Evolutionary conservation across 2,113 vertebrate species (phyloP).

Genomic region (Pontoporia blainvillei): DNA sequence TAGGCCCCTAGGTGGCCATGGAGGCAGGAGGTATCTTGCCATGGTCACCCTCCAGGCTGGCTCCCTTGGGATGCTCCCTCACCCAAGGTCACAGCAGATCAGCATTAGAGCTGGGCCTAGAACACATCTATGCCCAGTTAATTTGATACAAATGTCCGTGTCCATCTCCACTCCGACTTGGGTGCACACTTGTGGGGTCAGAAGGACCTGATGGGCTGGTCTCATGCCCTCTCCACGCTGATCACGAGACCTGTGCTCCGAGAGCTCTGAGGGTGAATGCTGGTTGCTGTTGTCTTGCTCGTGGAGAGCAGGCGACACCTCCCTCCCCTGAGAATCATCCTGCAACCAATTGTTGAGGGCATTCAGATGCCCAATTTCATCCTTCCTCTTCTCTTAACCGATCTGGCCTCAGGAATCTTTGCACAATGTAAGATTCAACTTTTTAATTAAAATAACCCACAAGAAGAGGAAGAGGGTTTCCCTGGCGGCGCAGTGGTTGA

Average conservation of each 20-base stretch:
- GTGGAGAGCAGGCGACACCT: not conserved
- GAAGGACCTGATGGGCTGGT: not conserved
- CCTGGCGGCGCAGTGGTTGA: too few relatives aligned
- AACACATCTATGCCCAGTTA: accelerated
- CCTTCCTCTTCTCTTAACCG: not conserved
- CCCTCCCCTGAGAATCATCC: not conserved
- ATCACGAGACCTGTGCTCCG: not conserved
- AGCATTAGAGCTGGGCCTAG: not conserved
- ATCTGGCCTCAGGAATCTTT: not conserved
- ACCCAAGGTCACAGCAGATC: not conserved
- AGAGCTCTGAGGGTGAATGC: not conserved
- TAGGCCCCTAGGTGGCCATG: not conserved
- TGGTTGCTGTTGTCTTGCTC: accelerated
- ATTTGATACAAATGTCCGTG: not conserved
- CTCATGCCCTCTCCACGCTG: not conserved
- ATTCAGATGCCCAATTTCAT: not conserved
- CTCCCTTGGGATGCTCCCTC: not conserved
- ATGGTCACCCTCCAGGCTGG: not conserved
- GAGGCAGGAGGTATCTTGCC: not conserved
- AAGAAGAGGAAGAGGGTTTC: not conserved
- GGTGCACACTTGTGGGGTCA: not conserved
- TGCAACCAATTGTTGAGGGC: not conserved
- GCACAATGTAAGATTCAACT: not conserved
- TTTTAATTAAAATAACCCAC: not conserved
- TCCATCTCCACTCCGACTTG: not conserved